Conservation (phyloP, 2,113 vertebrate genomes). For the Macquaria australasica region DNA sequence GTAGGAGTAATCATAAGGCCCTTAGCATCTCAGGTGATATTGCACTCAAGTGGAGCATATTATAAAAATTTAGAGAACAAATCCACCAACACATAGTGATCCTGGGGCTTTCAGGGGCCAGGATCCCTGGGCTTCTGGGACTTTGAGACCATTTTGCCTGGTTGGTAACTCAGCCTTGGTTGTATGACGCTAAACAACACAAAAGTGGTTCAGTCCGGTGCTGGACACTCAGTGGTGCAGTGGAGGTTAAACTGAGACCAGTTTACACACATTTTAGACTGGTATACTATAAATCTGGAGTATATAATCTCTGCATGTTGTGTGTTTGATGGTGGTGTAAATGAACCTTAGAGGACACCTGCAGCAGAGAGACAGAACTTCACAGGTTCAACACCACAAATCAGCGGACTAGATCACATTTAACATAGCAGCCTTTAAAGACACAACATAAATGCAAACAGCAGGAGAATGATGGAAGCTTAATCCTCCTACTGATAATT, state of each 20-base stretch:
- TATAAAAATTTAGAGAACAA: not conserved
- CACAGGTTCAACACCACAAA: not conserved
- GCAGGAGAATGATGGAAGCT: no score
- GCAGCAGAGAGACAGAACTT: no score
- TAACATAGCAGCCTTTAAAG: not conserved
- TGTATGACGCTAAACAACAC: not conserved
- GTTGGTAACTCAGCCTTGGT: not conserved
- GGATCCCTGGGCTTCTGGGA: not conserved
- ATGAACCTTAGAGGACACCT: not conserved
- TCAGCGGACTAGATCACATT: not conserved
- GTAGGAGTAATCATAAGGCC: not conserved
- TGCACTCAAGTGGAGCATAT: not conserved
- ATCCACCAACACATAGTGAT: not conserved
- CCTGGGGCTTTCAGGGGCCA: not conserved
- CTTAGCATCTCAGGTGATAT: not conserved
- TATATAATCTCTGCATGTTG: not conserved
- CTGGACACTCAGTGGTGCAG: not conserved
- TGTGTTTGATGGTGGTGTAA: not conserved
- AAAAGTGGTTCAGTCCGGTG: not conserved
- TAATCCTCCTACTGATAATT: no score
- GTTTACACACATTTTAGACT: not conserved
- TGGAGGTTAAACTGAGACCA: not conserved
- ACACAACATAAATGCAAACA: no score
- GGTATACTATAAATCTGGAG: not conserved
- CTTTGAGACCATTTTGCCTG: not conserved